Evolutionary conservation across 2,113 vertebrate species (phyloP).

Genomic region (Zosterops borbonicus): DNA sequence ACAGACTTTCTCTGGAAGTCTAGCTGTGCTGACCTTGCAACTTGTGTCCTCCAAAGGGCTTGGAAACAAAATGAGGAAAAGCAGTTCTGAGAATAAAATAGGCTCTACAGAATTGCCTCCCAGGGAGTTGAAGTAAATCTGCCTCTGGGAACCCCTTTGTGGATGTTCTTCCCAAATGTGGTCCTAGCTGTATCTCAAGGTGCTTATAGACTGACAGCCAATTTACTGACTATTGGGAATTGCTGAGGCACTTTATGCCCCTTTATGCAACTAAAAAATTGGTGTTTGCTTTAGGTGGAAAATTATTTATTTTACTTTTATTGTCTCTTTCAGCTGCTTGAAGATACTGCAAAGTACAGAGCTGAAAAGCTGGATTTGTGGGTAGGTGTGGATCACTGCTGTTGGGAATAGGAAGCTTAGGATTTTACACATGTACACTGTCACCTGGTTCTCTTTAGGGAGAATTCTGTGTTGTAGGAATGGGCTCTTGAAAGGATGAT

Average conservation of each 20-base stretch:
- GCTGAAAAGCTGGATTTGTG: slow-evolving; percentile 75
- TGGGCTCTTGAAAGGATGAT: not conserved
- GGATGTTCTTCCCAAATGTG: not conserved
- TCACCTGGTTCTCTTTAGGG: not conserved
- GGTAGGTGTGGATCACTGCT: slow-evolving; percentile 62
- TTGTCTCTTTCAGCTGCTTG: slow-evolving; percentile 64
- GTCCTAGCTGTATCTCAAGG: not conserved
- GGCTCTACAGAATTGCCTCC: not conserved
- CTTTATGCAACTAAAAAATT: not conserved
- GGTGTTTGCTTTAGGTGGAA: not conserved
- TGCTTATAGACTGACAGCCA: not conserved
- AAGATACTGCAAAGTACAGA: slow-evolving; percentile 68
- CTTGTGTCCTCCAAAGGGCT: not conserved
- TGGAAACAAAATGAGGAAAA: not conserved
- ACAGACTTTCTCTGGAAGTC: not conserved
- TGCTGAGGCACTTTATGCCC: not conserved
- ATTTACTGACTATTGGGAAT: not conserved
- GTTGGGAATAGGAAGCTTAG: not conserved
- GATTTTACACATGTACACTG: not conserved
- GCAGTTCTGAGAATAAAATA: not conserved
- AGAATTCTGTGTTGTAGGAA: not conserved
- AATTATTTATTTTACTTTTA: not conserved
- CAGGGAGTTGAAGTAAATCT: not conserved
- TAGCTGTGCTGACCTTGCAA: not conserved
- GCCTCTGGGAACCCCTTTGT: not conserved